phyloP scores from a whole-genome alignment of 2,113 vertebrate species.

The Amphiprion percula region DNA sequence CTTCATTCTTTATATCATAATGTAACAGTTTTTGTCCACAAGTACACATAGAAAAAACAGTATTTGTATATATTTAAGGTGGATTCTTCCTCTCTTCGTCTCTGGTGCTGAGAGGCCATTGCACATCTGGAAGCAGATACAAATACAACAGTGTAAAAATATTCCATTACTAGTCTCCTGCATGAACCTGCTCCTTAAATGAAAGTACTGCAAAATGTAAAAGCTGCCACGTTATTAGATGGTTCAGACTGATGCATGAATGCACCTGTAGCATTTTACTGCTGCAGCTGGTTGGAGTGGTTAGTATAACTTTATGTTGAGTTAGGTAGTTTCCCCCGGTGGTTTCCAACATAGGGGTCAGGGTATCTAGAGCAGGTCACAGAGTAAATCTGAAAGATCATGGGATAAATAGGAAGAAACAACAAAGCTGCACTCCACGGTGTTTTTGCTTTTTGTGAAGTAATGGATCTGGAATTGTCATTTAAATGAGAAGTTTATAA shows the following conservation, averaged over 20 bases:
- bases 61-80: not conserved
- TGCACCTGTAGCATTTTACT: too few species aligned
- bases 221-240: too few species aligned
- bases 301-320: too few species aligned
- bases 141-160: not conserved
- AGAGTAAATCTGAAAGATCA: not conserved
- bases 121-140: too few species aligned
- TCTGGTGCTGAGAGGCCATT: too few species aligned
- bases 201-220: not conserved
- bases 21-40: not conserved
- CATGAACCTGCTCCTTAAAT: not conserved
- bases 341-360: not conserved
- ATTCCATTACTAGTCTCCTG: not conserved
- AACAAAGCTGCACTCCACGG: not conserved
- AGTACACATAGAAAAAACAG: not conserved
- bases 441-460: not conserved
- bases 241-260: too few species aligned
- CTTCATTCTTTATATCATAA: not conserved
- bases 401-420: not conserved
- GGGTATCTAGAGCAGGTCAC: not conserved
- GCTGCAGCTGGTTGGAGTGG: too few species aligned
- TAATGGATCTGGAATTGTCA: not conserved
- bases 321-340: not conserved
- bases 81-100: too few species aligned
- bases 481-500: slow-evolving; percentile 25